Base-by-base conservation (phyloP, 2,797 vertebrate genomes). In the Liparis tanakae region DNA sequence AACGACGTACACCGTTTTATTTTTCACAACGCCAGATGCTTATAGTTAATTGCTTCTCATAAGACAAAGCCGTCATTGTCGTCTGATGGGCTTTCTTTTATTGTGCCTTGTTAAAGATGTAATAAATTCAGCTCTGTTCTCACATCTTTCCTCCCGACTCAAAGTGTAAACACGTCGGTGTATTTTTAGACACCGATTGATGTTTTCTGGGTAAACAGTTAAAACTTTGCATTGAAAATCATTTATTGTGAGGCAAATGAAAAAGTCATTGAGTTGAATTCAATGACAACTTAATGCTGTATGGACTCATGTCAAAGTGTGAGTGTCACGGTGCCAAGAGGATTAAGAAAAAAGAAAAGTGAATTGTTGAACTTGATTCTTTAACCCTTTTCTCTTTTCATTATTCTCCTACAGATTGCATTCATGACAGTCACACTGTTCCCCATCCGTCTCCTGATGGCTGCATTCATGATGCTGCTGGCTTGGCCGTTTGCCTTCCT, bases 361-460 rank as follows among this genome's bases (percentile, higher is more conserved):
- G 4, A 54, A 14, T 10, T 22, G n/a, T 64, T 67, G 7, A 3
- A 50, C 54, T 3, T 56, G 7, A 73, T 44, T 50, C 8, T 57
- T 53, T 55, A 73, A 81, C 48, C 2, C n/a, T 61, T 43, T 58
- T 44, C 10, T 65, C 8, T 67, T 46, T 41, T 56, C 22, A 7
- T 67, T n/a, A 20, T 17, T 89, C 39, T 86, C 85, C 93, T 91
- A 1, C 95, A 99, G 98, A 95, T 99, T 78, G 94, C 94, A 10
- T 83, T 98, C 87, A 97, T 99, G 98, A 97, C 97, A 7, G 90
- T 99, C 92, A 99, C 98, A 0, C 90, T 99, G 41, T 99, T 99
- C 88, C 98, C 98, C 7, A 87, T 99, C 83, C 96, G 98, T 67
- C 96, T 99, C 22, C 93, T 98, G 79, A 91, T 97, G 3, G 97